These are phyloP conservation scores for Mythimna albipuncta DNA, from an alignment of 2,888 invertebrate species.

Conservation along the genomic window DNA sequence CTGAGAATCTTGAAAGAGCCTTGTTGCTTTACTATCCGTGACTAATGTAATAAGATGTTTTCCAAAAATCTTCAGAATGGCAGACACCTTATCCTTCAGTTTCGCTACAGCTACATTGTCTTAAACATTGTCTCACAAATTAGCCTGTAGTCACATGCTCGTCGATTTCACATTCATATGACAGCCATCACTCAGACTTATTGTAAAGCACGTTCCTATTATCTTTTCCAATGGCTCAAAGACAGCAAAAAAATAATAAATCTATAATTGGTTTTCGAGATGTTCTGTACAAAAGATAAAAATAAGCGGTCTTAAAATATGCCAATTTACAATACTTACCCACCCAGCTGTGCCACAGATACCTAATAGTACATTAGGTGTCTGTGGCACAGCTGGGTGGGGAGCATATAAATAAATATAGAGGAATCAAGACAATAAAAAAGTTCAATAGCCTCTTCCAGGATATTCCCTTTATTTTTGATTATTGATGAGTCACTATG, in stretches of 20 bases:
- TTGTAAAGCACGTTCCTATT: slow-evolving; percentile 40
- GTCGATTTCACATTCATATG: slow-evolving; percentile 21
- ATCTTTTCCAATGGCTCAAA: slow-evolving; percentile 31
- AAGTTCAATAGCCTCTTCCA: background rate
- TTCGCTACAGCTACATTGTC: slow-evolving; percentile 37
- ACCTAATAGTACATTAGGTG: too few relatives aligned
- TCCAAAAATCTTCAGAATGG: slow-evolving; percentile 33
- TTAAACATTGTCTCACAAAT: slow-evolving; percentile 39
- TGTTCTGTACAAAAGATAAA: slow-evolving; percentile 15
- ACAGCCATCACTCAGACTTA: slow-evolving; percentile 22
- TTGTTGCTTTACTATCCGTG: slow-evolving; percentile 33
- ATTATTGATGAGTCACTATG: background rate
- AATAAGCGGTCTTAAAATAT: background rate
- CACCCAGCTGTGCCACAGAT: background rate
- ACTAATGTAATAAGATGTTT: slow-evolving; percentile 42
- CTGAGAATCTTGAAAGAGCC: slow-evolving; percentile 14
- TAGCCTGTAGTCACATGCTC: slow-evolving; percentile 26
- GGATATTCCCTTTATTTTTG: background rate
- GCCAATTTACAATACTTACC: too few relatives aligned
- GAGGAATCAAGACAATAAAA: background rate
- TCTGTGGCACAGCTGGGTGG: too few relatives aligned
- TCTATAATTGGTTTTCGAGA: background rate
- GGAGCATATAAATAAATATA: background rate
- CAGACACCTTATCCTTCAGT: slow-evolving; percentile 9
- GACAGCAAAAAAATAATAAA: slow-evolving; percentile 9